Evolutionary conservation across 2,797 vertebrate genomes (phyloP).

Genomic region (Melanotaenia pygmaea): DNA sequence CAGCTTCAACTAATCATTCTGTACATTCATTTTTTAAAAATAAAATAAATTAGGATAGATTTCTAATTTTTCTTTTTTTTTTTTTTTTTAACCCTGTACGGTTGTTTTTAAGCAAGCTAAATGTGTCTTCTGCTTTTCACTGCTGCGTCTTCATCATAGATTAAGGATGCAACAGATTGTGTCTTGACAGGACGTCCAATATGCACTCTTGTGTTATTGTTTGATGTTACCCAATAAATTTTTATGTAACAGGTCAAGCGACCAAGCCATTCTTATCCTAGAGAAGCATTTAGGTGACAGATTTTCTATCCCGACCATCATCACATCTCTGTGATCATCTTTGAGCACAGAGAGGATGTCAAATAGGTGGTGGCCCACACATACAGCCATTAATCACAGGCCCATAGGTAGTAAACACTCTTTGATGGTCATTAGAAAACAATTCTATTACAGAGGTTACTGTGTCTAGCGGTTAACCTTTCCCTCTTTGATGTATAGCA

Average conservation of each 20-base stretch:
- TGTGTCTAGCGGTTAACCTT: conserved; percentile 79
- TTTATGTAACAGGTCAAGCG: conserved; percentile 20
- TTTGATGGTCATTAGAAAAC: conserved; percentile 82
- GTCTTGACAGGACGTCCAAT: not conserved
- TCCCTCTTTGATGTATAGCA: conserved; percentile 75
- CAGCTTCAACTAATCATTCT: not conserved
- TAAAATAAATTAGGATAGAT: not conserved
- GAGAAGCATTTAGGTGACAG: conserved; percentile 14
- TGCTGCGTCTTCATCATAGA: conserved; percentile 8
- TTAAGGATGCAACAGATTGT: not conserved
- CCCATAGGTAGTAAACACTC: conserved; percentile 72
- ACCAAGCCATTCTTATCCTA: conserved; percentile 13
- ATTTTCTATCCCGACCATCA: conserved; percentile 39
- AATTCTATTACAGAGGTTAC: conserved; percentile 80
- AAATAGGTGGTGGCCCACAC: conserved; percentile 49
- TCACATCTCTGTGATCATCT: conserved; percentile 47
- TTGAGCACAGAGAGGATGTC: conserved; percentile 29
- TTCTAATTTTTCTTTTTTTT: not conserved
- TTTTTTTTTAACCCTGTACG: not conserved
- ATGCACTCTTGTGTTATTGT: not conserved
- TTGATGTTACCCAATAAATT: conserved; percentile 11
- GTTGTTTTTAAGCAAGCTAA: too few species aligned
- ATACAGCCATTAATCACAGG: conserved; percentile 73
- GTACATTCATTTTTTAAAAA: not conserved
- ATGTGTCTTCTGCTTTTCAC: not conserved